Evolutionary conservation across 37 sponge, comb jelly and placozoan species (phyloP), one percentile per base, ranked within the genome.

Genomic region (Tethya wilhelma): DNA sequence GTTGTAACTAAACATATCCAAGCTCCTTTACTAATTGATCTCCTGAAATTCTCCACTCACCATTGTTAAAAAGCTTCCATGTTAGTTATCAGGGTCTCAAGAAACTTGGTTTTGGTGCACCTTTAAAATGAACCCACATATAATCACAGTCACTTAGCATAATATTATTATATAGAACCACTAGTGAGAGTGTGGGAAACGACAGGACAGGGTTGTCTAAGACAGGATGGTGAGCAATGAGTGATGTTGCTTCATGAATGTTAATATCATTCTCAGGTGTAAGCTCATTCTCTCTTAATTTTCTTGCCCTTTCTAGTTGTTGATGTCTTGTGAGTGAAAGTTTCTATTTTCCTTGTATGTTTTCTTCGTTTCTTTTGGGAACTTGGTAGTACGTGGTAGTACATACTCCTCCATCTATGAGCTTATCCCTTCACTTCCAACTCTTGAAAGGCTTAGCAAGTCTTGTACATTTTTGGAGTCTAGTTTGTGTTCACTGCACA

Each of bases 261-360:
- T 49, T 49, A 28, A 69, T 37, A 11, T 36, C 70, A 69, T 69
- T 69, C 6, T 32, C 11, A 20, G 38, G 12, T 37, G 37, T 37
- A 7, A 69, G 38, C 23, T 33, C 38, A 36, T 69, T 69, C 33
- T 69, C 70, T 34, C 41, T n/a, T n/a, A n/a, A n/a, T 25, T 20
- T 28, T 69, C 41, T 69, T 69, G 20, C 32, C 33, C 38, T 69
- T 23, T 34, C 40, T 28, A 7, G 6, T 36, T 6, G 70, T 69
- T 28, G 70, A 69, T 7, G 70, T 8, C 8, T 69, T 29, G n/a
- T 34, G 23, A 20, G 70, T 69, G 38, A 69, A 69, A 37, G 70
- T 69, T 7, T 7, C 38, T 20, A 69, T 11, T 69, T 69, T 69
- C 23, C 38, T 6, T 6, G 17, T 33, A 7, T 11, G 8, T 20